phyloP scores from a whole-genome alignment of 1,140 invertebrate species.

The Lucilia cuprina region DNA sequence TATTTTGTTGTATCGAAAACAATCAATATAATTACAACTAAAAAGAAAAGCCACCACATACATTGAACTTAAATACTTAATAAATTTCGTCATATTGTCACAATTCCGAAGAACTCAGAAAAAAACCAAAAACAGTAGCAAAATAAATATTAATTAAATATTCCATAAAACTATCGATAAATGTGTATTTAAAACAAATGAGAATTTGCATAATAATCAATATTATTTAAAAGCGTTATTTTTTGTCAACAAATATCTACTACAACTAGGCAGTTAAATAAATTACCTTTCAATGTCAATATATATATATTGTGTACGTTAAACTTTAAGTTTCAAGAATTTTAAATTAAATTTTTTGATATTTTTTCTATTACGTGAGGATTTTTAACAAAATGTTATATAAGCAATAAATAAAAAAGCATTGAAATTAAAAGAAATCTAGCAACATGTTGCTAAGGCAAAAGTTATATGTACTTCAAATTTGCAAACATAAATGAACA shows the following conservation, averaged over 20 bases:
- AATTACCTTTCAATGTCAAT: slow-evolving; percentile 17
- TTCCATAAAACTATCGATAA: not conserved
- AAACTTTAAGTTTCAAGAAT: slow-evolving; percentile 4
- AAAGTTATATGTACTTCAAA: no score
- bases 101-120: no score
- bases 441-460: no score
- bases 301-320: not conserved
- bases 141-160: not conserved
- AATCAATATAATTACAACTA: no score
- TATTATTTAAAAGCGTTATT: not conserved
- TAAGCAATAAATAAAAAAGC: no score
- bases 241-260: not conserved
- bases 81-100: no score
- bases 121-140: no score
- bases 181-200: not conserved
- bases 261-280: not conserved
- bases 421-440: no score
- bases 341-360: not conserved
- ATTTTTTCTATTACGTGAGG: not conserved
- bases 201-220: not conserved
- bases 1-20: no score
- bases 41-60: not conserved
- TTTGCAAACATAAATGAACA: no score
- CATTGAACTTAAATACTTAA: not conserved
- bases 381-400: not conserved